Conservation (phyloP, 2,888 invertebrate genomes). For the Parnassius glacialis region DNA sequence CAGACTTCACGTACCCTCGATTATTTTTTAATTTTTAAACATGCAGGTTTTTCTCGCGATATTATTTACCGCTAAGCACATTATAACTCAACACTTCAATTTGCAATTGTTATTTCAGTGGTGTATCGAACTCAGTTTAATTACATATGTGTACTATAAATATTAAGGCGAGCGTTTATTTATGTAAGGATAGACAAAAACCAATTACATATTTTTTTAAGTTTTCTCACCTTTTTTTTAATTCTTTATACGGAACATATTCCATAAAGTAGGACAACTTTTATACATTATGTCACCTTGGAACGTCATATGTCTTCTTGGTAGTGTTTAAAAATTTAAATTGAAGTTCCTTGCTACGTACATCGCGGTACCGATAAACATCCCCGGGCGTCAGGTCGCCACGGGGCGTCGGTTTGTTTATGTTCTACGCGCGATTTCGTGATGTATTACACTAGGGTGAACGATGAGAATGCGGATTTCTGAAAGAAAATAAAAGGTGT, state of each 20-base stretch:
- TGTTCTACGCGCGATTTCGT: conserved; percentile 41
- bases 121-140: neutral
- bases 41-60: no score
- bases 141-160: neutral
- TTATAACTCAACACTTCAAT: no score
- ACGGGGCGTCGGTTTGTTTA: conserved; percentile 50
- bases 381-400: conserved; percentile 53
- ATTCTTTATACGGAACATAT: neutral
- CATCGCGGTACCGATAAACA: conserved; percentile 62
- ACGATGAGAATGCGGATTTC: conserved; percentile 26
- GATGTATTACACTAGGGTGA: conserved; percentile 41
- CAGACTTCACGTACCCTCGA: no score
- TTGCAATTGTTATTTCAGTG: no score
- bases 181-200: neutral
- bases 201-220: neutral
- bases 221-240: neutral
- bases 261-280: neutral
- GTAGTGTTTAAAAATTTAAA: conserved; percentile 63
- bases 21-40: no score
- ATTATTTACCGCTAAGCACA: no score
- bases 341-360: conserved; percentile 53
- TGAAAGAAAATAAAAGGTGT: neutral
- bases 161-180: no score
- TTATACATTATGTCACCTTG: conserved; percentile 16
- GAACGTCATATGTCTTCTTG: conserved; percentile 33